A percentile compares a stretch with the other conserved stretches of the same genome.
Conservation (phyloP, 2,888 invertebrate species). For the Agyllia agylla region DNA sequence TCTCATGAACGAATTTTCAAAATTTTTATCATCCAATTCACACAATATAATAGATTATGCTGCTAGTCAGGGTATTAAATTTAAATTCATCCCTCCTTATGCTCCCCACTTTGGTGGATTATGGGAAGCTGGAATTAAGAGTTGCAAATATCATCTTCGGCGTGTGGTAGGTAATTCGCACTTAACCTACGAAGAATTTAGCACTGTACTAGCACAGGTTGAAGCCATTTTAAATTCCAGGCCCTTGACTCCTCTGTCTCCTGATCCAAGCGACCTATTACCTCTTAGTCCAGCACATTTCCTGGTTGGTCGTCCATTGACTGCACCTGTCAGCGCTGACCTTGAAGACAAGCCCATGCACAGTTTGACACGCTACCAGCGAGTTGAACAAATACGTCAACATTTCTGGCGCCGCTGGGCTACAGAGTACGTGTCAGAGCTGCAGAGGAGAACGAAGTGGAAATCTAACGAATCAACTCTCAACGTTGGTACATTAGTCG, state of each 20-base stretch:
- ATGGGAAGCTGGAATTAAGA: conserved; percentile 4
- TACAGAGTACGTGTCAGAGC: conserved; percentile 63
- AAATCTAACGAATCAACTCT: conserved; percentile 6
- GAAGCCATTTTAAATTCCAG: conserved; percentile 76
- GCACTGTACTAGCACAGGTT: conserved; percentile 57
- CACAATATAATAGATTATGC: conserved; percentile 37
- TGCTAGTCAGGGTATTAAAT: conserved; percentile 32
- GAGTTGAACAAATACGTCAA: conserved; percentile 72
- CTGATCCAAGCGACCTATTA: conserved; percentile 69
- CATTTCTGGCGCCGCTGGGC: conserved; percentile 75
- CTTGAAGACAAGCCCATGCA: neutral
- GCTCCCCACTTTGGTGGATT: conserved; percentile 48
- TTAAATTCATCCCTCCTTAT: conserved; percentile 62
- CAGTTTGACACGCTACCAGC: conserved; percentile 45
- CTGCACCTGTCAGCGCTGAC: conserved; percentile 47
- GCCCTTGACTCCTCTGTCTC: conserved; percentile 65
- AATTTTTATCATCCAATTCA: conserved; percentile 43
- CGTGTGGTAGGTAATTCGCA: conserved; percentile 38
- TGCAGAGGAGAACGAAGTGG: conserved; percentile 75
- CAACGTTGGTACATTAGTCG: conserved; percentile 13
- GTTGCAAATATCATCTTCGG: conserved; percentile 30
- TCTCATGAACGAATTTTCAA: conserved; percentile 50
- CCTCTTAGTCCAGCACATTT: conserved; percentile 81
- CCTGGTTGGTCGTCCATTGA: conserved; percentile 60
- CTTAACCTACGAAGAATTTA: conserved; percentile 53